Evolutionary conservation across 2,888 invertebrate genomes (phyloP).

Genomic region (Podotricha telesiphe): DNA sequence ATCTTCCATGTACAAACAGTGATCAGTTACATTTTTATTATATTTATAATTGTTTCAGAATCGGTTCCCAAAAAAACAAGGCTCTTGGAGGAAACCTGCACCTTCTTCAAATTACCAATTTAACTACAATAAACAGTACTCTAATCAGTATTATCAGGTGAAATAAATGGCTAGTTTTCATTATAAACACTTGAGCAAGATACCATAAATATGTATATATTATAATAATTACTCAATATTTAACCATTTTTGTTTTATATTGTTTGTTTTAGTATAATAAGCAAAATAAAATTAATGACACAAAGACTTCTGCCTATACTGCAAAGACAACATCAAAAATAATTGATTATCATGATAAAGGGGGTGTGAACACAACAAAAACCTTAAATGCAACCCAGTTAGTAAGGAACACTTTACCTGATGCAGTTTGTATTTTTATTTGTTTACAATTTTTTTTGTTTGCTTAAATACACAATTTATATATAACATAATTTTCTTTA

Average conservation of each 20-base stretch:
- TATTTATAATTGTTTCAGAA: slow-evolving; percentile 60
- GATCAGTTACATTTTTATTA: no score
- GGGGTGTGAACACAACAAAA: slow-evolving; percentile 48
- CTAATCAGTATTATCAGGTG: slow-evolving; percentile 70
- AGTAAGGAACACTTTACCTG: slow-evolving; percentile 50
- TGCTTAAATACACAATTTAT: background rate
- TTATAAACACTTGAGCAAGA: slow-evolving; percentile 65
- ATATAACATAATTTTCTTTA: slow-evolving; percentile 34
- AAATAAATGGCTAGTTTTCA: slow-evolving; percentile 44
- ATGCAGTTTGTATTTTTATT: slow-evolving; percentile 55
- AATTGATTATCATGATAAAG: slow-evolving; percentile 55
- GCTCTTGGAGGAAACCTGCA: slow-evolving; percentile 74
- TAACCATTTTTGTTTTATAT: background rate
- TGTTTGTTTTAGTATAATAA: slow-evolving; percentile 51
- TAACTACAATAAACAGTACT: slow-evolving; percentile 69
- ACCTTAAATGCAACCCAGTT: slow-evolving; percentile 50
- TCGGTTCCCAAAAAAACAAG: slow-evolving; percentile 74
- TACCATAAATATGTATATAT: slow-evolving; percentile 47
- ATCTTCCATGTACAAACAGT: no score
- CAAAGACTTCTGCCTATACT: slow-evolving; percentile 50
- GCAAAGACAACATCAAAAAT: slow-evolving; percentile 54
- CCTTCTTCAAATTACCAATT: slow-evolving; percentile 57
- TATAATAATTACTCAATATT: background rate
- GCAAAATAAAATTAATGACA: slow-evolving; percentile 58
- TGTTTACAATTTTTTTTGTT: background rate